Evolutionary conservation across 2,888 invertebrate species (phyloP).

Genomic region (Monochamus alternatus): DNA sequence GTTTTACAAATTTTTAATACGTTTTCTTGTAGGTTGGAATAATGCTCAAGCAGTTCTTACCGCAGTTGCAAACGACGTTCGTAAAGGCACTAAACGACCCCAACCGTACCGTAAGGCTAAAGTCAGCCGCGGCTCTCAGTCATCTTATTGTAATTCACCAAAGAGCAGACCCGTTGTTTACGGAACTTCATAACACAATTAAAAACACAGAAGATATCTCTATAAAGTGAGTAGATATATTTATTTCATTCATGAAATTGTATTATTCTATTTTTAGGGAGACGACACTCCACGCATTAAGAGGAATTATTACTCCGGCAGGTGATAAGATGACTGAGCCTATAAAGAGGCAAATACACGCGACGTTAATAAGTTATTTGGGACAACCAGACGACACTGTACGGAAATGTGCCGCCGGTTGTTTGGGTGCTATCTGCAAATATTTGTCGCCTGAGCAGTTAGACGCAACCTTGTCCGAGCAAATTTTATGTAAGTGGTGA

Average conservation of each 20-base stretch:
- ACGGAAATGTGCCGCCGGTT: conserved; percentile 88
- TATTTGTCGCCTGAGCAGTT: conserved; percentile 85
- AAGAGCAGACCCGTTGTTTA: conserved; percentile 94
- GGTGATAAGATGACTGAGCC: conserved; percentile 92
- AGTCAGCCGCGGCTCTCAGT: conserved; percentile 90
- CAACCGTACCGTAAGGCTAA: conserved; percentile 88
- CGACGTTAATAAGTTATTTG: conserved; percentile 80
- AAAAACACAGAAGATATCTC: conserved; percentile 88
- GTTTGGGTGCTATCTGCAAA: conserved; percentile 88
- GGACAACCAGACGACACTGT: conserved; percentile 86
- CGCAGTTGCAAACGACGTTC: conserved; percentile 98
- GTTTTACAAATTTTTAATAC: not conserved
- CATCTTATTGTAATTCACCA: conserved; percentile 93
- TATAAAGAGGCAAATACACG: conserved; percentile 82
- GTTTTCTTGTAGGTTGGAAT: conserved; percentile 82
- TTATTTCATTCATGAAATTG: conserved; percentile 9
- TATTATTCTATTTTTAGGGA: conserved; percentile 75
- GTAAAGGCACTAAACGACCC: conserved; percentile 95
- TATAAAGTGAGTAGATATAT: conserved; percentile 70
- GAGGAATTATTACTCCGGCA: conserved; percentile 87
- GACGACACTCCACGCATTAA: conserved; percentile 92
- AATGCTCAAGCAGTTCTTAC: conserved; percentile 97
- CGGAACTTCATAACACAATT: conserved; percentile 90
- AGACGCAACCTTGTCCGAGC: conserved; percentile 80
- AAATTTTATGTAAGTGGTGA: conserved; percentile 78